Conservation (phyloP, 2,888 invertebrate species). For the Lypha dubia region DNA sequence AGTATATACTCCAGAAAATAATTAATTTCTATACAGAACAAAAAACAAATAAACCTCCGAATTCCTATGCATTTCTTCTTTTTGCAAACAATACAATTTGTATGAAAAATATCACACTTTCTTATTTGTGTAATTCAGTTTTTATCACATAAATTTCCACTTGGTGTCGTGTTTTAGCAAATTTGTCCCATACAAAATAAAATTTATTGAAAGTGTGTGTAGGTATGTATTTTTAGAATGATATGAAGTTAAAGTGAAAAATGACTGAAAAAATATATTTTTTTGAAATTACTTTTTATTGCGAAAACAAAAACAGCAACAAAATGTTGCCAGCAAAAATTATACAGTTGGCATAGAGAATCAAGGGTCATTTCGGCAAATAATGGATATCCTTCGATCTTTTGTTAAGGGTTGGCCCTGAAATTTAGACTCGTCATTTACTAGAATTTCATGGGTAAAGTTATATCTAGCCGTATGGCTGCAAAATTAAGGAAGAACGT, state of each 20-base stretch:
- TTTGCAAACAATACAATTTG: no score
- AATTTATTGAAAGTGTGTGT: not conserved
- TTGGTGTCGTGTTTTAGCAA: not conserved
- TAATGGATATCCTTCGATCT: constrained; percentile 90
- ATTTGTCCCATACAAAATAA: not conserved
- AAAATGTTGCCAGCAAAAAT: not conserved
- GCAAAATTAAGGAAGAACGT: constrained; percentile 57
- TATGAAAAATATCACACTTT: no score
- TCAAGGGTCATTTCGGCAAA: constrained; percentile 89
- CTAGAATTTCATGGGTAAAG: constrained; percentile 95
- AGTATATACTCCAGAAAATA: no score
- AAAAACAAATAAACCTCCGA: no score
- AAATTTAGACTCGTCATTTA: constrained; percentile 87
- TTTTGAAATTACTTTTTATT: not conserved
- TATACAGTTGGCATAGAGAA: not conserved
- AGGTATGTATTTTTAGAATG: not conserved
- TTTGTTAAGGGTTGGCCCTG: constrained; percentile 85
- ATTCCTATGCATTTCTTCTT: no score
- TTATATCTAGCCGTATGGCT: constrained; percentile 92
- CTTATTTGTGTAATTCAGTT: no score
- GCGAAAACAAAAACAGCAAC: not conserved
- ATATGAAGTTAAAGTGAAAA: not conserved
- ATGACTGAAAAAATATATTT: not conserved
- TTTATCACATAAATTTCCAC: no score
- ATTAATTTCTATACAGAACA: no score